Evolutionary conservation across 2,113 vertebrate species (phyloP).

Genomic region (Dendropsophus ebraccatus): DNA sequence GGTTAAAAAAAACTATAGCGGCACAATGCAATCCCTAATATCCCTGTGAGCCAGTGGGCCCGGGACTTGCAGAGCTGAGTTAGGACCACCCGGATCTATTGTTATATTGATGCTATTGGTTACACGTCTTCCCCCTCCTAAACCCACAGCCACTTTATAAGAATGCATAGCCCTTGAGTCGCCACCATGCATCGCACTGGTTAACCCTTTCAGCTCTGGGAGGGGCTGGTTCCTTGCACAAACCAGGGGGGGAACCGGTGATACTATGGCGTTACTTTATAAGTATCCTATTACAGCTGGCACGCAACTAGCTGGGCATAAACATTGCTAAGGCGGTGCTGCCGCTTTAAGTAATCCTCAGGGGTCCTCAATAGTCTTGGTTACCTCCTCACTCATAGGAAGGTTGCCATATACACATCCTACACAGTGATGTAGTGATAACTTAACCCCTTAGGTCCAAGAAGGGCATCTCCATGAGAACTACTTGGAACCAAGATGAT

Average conservation of each 20-base stretch:
- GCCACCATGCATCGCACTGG: neutral
- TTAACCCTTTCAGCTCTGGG: slow-evolving; percentile 13
- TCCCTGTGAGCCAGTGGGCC: neutral
- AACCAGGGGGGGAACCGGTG: neutral
- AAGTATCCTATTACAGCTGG: neutral
- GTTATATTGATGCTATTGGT: neutral
- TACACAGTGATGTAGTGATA: neutral
- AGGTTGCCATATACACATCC: neutral
- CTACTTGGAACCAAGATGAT: no score
- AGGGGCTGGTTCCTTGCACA: neutral
- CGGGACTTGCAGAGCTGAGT: neutral
- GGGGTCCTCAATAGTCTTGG: no score
- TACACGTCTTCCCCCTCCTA: no score
- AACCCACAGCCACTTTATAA: no score
- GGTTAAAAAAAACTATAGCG: neutral
- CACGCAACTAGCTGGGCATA: neutral
- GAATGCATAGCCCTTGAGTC: no score
- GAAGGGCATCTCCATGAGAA: neutral
- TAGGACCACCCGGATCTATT: neutral
- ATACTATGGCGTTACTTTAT: neutral
- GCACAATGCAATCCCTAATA: neutral
- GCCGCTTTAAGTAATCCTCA: neutral
- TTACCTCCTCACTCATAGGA: neutral
- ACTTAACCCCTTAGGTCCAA: neutral
- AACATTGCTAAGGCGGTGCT: neutral